Conservation (phyloP, 2,113 vertebrate species). For the Ceyx melanurus region DNA sequence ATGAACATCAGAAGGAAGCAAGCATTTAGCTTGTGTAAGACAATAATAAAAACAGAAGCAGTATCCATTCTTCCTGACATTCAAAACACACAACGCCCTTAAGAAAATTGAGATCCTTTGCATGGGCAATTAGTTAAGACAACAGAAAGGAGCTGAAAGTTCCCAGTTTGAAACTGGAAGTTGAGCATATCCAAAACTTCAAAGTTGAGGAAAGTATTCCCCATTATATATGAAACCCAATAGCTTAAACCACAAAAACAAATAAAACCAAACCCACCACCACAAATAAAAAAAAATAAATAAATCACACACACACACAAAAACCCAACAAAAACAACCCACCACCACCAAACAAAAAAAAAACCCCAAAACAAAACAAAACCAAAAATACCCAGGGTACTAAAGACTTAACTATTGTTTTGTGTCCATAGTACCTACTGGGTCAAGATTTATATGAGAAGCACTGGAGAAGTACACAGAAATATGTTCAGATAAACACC, state of each 20-base stretch:
- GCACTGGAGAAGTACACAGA: background rate
- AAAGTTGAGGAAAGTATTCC: background rate
- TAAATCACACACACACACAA: no score
- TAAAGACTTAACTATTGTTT: background rate
- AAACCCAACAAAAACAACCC: no score
- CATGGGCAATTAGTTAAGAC: background rate
- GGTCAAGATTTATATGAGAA: background rate
- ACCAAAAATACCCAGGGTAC: background rate
- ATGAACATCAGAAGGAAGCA: background rate
- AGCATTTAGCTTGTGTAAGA: background rate
- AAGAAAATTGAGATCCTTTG: background rate
- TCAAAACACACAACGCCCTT: background rate
- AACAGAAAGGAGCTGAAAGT: background rate
- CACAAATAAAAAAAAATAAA: no score
- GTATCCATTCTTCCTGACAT: background rate
- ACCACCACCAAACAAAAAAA: no score
- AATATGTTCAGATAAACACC: background rate
- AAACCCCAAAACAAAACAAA: no score
- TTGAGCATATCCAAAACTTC: background rate
- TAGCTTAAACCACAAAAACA: background rate
- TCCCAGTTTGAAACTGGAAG: background rate
- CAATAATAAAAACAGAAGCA: background rate
- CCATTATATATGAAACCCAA: background rate
- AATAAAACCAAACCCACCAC: background rate
- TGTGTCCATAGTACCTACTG: fast-evolving